Conservation (phyloP, 2,888 invertebrate species). For the Pecten maximus region DNA sequence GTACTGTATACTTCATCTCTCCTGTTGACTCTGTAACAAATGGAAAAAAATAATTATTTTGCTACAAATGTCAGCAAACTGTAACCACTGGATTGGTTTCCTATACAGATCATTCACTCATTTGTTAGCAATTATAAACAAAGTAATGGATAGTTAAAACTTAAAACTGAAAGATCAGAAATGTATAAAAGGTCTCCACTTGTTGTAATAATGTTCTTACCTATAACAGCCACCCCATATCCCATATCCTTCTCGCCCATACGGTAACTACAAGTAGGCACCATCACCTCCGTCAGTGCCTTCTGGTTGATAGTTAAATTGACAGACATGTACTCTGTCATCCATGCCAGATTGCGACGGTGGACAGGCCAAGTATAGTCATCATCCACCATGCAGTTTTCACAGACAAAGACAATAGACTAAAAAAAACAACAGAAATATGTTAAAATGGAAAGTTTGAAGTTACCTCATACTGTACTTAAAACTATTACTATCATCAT, state of each 20-base stretch:
- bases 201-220: conserved; percentile 82
- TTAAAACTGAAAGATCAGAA: neutral
- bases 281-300: conserved; percentile 89
- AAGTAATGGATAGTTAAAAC: neutral
- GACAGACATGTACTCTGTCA: conserved; percentile 62
- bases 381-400: conserved; percentile 73
- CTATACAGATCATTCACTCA: too few species aligned
- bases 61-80: too few species aligned
- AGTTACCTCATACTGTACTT: too few species aligned
- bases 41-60: conserved; percentile 63
- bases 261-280: conserved; percentile 97
- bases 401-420: conserved; percentile 70
- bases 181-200: neutral
- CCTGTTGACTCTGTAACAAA: conserved; percentile 75
- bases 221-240: conserved; percentile 91
- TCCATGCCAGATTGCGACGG: conserved; percentile 60
- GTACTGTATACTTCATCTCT: conserved; percentile 86
- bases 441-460: too few species aligned
- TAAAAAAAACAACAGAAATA: conserved; percentile 52
- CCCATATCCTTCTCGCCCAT: conserved; percentile 96
- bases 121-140: neutral
- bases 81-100: too few species aligned
- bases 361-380: conserved; percentile 71
- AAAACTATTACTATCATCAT: too few species aligned
- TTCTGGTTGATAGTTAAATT: conserved; percentile 63